phyloP scores from a whole-genome alignment of 2,797 vertebrate species.

The Monodelphis domestica region DNA sequence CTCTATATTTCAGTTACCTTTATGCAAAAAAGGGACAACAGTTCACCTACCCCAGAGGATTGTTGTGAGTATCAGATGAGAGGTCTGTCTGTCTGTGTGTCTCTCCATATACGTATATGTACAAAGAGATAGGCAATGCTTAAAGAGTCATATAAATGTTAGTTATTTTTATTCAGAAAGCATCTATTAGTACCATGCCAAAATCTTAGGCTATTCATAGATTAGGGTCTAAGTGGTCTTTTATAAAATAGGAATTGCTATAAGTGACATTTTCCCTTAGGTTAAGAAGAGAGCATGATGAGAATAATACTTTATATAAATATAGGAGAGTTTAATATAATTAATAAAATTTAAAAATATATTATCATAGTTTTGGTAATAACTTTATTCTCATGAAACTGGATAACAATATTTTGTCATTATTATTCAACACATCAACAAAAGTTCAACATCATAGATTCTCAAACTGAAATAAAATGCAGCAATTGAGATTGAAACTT shows the following conservation, averaged over 20 bases:
- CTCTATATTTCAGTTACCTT: too few relatives aligned
- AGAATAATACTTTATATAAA: not conserved
- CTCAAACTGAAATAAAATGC: slow-evolving; percentile 29
- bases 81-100: too few relatives aligned
- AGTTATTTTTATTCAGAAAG: too few relatives aligned
- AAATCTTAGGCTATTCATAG: not conserved
- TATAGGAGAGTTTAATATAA: not conserved
- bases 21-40: too few relatives aligned
- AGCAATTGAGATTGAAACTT: slow-evolving; percentile 36
- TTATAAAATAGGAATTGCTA: slow-evolving; percentile 6
- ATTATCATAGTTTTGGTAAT: not conserved
- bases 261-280: slow-evolving; percentile 18
- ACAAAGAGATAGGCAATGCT: too few relatives aligned
- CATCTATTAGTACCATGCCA: too few relatives aligned
- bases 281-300: too few relatives aligned
- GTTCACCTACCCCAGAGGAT: too few relatives aligned
- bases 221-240: slow-evolving; percentile 1
- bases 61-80: too few relatives aligned
- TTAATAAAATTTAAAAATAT: not conserved
- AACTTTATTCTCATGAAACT: not conserved
- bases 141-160: too few relatives aligned
- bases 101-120: too few relatives aligned
- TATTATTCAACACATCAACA: slow-evolving; percentile 44
- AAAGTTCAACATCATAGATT: slow-evolving; percentile 17
- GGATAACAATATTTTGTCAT: not conserved